These are phyloP conservation scores for Scaptomyza reducta DNA, from an alignment of 2,888 invertebrate genomes.

Conservation along the genomic window DNA sequence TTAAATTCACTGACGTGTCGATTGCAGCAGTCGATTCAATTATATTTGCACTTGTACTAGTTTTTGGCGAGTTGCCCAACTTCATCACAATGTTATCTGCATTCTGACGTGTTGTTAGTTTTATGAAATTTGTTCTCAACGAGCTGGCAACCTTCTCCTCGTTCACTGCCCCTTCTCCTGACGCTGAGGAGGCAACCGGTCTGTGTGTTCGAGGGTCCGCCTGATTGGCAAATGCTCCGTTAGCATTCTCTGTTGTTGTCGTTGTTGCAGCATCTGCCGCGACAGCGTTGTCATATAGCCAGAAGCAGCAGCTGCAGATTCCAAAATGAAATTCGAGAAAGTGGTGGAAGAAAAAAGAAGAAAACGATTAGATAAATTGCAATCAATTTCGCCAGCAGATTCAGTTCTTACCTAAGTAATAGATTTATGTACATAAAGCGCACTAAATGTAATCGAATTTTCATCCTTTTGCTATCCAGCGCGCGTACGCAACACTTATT, in stretches of 20 bases:
- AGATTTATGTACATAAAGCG: slow-evolving; percentile 74
- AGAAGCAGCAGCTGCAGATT: slow-evolving; percentile 70
- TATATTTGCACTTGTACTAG: slow-evolving; percentile 35
- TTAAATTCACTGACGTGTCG: slow-evolving; percentile 68
- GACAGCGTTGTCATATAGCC: slow-evolving; percentile 69
- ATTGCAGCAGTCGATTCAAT: slow-evolving; percentile 25
- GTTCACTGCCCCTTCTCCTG: slow-evolving; percentile 24
- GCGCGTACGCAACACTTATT: slow-evolving; percentile 12
- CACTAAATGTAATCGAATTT: slow-evolving; percentile 65
- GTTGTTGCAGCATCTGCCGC: slow-evolving; percentile 57
- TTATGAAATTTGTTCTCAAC: slow-evolving; percentile 34
- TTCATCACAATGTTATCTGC: slow-evolving; percentile 29
- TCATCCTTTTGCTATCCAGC: slow-evolving; percentile 51
- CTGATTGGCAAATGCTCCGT: slow-evolving; percentile 15
- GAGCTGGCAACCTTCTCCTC: slow-evolving; percentile 11
- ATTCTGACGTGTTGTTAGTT: slow-evolving; percentile 20
- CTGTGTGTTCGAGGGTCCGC: slow-evolving; percentile 4
- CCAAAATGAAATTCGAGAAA: slow-evolving; percentile 14
- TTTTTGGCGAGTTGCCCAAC: slow-evolving; percentile 43
- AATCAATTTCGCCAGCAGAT: neutral
- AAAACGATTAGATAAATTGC: slow-evolving; percentile 4
- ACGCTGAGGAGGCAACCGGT: neutral
- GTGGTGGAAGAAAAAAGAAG: neutral
- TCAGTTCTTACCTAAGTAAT: slow-evolving; percentile 56
- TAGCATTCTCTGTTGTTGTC: slow-evolving; percentile 13